Evolutionary conservation across 2,888 invertebrate genomes (phyloP), one percentile per base, ranked within the genome.

Genomic region (Ariolimax columbianus): DNA sequence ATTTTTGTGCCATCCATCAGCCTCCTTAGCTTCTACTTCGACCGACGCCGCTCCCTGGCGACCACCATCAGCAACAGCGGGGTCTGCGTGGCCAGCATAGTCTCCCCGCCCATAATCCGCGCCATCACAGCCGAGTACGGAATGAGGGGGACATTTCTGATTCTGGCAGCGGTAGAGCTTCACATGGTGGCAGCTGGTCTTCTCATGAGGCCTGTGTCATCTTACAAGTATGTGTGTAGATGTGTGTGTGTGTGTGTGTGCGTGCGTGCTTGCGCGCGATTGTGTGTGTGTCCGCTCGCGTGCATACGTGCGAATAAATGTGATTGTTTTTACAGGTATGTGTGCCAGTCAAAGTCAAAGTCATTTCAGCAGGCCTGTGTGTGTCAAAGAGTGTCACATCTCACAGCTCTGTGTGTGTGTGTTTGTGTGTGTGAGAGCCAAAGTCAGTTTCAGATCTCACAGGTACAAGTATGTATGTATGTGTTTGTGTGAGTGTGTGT

Each of bases 21-120:
- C 7, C 40, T 85, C 36, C 55, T 85, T 26, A 79, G 87, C 38
- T 82, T 70, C 63, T 87, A 87, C 77, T 87, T 87, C 80, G 19
- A 72, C 43, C 80, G 51, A 7, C 73, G 86, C 11, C 87, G 86
- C 4, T 84, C 87, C 9, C 63, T 87, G n/a, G 87, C 86, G 26
- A 77, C 75, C 33, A 73, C 86, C 23, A 72, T 87, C 30, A 63
- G 78, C 55, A 87, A 82, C 77, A 66, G 84, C 23, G 87, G 87
- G 0, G 23, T 84, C 30, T 84, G 87, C 55, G 83, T 84, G n/a
- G 82, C 86, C 30, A 59, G 84, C 72, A 79, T 87, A 19, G 43
- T 77, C 26, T 80, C 82, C 26, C 86, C 87, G 0, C 84, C 84
- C 40, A 51, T 87, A 23, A 80, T 84, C 43, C 80, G 86, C 23